Percentiles rank a stretch among this genome's conserved stretches.
These are phyloP conservation scores for Hippopotamus amphibius DNA, from an alignment of 2,113 vertebrate species.

Conservation along the genomic window DNA sequence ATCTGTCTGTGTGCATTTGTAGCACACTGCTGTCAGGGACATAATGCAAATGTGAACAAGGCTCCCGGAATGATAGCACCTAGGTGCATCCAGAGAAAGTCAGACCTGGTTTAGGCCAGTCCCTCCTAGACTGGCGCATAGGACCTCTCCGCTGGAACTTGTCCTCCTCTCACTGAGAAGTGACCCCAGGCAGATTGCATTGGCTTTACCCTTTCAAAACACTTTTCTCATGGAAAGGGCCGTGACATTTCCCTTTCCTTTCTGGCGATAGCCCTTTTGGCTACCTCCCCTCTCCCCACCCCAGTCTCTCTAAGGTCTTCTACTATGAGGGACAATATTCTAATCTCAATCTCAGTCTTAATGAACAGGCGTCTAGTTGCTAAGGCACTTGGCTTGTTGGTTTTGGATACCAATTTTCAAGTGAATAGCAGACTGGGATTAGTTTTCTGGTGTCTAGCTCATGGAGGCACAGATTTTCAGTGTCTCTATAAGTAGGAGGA, in stretches of 20 bases:
- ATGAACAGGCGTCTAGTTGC: not conserved
- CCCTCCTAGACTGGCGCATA: not conserved
- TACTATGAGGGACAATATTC: not conserved
- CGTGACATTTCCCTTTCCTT: not conserved
- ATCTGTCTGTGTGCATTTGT: not conserved
- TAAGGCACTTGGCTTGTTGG: not conserved
- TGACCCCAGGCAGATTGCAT: not conserved
- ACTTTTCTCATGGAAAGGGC: not conserved
- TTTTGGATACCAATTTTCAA: conserved; percentile 26
- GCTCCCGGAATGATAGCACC: not conserved
- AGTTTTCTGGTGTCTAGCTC: not conserved
- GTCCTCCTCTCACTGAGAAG: not conserved
- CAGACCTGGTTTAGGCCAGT: not conserved
- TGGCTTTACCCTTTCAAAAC: not conserved
- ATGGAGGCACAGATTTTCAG: not conserved
- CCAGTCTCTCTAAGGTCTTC: not conserved
- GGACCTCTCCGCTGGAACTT: not conserved
- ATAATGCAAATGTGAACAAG: not conserved
- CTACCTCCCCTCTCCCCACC: too few relatives aligned
- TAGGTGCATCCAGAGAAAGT: not conserved
- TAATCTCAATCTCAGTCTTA: not conserved
- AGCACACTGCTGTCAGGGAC: not conserved
- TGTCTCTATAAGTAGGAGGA: not conserved
- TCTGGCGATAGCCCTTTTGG: not conserved
- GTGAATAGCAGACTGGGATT: not conserved